Evolutionary conservation across 1,140 invertebrate genomes (phyloP), one percentile per base, ranked within the genome.

Genomic region (Drosophila pruinosa): DNA sequence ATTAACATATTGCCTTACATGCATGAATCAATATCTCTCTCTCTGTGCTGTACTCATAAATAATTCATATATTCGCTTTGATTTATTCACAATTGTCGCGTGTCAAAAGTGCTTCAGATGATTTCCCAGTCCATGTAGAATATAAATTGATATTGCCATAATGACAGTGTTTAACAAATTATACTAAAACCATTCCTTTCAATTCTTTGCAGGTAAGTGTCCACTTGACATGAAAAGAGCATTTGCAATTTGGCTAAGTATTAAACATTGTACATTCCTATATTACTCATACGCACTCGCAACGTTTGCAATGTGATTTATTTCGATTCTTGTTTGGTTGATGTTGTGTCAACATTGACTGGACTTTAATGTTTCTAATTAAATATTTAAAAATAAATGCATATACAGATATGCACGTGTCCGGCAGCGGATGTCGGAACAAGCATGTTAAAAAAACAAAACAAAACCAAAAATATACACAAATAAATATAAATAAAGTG

Each of bases 341-440:
- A 4, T 47, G 24, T 4, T 34, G 47, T 50, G 50, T 53, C 17
- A 17, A 45, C 15, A 22, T 2, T 28, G 17, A 31, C 38, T 65
- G 17, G 10, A 15, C 15, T 69, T 56, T 56, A 62, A 57, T 62
- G 71, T 50, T 62, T 72, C 57, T 63, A 72, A 79, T 75, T 80
- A 68, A 63, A 58, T 72, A 36, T 70, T 56, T 67, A 28, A 54
- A 76, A 81, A 62, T 73, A 73, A 75, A 72, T 61, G 34, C 26
- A 48, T 57, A 41, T 15, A 48, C 12, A 48, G n/a, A 26, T 28
- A 50, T 53, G 48, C 48, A 53, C 34, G 56, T 58, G 75, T 28
- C 39, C 41, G 72, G 57, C 64, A 39, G 50, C 78, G 78, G 73
- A 73, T 73, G 50, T 72, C 56, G 41, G 47, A 75, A 63, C 45